These are phyloP conservation scores for Phenganax subtilis DNA, from an alignment of 92 coral and sea anemone species.

Conservation along the genomic window DNA sequence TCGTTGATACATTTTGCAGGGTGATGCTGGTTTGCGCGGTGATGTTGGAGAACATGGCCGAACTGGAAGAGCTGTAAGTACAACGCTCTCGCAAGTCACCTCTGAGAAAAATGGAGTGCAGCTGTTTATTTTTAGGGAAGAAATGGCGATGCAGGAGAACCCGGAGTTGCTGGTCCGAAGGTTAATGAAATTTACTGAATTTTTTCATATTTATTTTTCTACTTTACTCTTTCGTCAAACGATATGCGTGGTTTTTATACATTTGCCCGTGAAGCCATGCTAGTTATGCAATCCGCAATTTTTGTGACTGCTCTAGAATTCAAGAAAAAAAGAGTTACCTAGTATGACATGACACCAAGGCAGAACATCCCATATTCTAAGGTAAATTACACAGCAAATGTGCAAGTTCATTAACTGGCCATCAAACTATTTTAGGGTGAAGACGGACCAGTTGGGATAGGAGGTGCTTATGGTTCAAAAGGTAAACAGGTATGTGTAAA, in stretches of 20 bases:
- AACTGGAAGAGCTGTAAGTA: background rate
- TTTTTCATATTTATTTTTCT: too few relatives aligned
- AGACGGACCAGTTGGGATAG: background rate
- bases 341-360: too few relatives aligned
- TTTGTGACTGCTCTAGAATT: too few relatives aligned
- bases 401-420: too few relatives aligned
- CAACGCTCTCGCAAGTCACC: background rate
- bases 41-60: background rate
- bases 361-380: too few relatives aligned
- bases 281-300: too few relatives aligned
- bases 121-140: background rate
- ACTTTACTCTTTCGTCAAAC: too few relatives aligned
- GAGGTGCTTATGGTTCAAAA: background rate
- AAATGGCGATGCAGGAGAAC: background rate
- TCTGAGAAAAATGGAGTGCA: background rate
- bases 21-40: background rate
- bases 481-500: conserved; percentile 10
- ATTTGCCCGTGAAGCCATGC: too few relatives aligned
- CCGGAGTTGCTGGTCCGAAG: conserved; percentile 1
- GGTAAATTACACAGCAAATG: too few relatives aligned
- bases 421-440: background rate
- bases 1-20: background rate
- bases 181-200: background rate
- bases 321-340: too few relatives aligned
- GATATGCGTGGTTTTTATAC: too few relatives aligned